Evolutionary conservation across 1,140 invertebrate species (phyloP).

Genomic region (Pogonus chalceus): DNA sequence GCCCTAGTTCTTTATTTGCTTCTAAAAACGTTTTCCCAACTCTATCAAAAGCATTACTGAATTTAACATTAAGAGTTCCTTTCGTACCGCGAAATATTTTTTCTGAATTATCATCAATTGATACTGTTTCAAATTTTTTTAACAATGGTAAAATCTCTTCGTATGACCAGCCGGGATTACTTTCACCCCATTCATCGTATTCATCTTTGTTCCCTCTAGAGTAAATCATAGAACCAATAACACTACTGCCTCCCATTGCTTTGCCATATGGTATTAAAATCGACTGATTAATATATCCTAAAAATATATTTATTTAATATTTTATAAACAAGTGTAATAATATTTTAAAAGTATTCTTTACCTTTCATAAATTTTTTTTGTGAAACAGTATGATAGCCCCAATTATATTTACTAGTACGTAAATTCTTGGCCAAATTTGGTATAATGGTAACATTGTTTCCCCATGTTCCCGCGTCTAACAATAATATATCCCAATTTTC

Average conservation of each 20-base stretch:
- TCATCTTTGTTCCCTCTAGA: constrained; percentile 55
- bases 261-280: constrained; percentile 32
- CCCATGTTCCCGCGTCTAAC: constrained; percentile 44
- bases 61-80: neutral
- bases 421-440: constrained; percentile 14
- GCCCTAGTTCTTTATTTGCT: constrained; percentile 21
- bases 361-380: constrained; percentile 14
- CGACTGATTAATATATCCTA: constrained; percentile 27
- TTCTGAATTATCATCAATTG: neutral
- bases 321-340: too few species aligned
- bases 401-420: constrained; percentile 30
- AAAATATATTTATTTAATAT: too few species aligned
- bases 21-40: constrained; percentile 25
- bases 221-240: constrained; percentile 65
- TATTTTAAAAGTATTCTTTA: constrained; percentile 3
- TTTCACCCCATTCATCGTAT: constrained; percentile 56
- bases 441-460: constrained; percentile 20
- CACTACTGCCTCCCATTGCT: constrained; percentile 51
- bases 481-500: constrained; percentile 37
- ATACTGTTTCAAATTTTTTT: constrained; percentile 39
- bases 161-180: constrained; percentile 56
- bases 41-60: constrained; percentile 16
- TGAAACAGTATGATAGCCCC: constrained; percentile 39
- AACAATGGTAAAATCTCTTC: constrained; percentile 50
- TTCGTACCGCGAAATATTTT: neutral